These are phyloP conservation scores for Cryptotis parvus DNA, from an alignment of 2,113 vertebrate genomes.

Conservation along the genomic window DNA sequence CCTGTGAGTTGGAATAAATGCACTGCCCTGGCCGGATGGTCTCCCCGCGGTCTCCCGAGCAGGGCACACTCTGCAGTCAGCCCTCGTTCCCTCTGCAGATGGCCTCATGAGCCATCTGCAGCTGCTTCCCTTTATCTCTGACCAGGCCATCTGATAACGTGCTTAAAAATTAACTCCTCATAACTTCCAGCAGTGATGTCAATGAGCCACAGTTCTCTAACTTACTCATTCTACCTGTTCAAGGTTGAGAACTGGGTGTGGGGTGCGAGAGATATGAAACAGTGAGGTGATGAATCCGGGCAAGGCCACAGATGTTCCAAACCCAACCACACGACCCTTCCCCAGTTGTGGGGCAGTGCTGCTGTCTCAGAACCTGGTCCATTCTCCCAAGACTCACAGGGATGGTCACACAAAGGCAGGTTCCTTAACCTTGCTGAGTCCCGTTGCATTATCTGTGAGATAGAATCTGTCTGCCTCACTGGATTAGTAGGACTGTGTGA, in stretches of 20 bases:
- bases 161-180: slow-evolving; percentile 71
- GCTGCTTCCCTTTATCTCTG: slow-evolving; percentile 46
- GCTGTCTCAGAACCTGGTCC: neutral
- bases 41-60: neutral
- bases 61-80: neutral
- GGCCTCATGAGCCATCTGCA: slow-evolving; percentile 60
- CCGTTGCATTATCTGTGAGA: neutral
- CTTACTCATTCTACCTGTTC: neutral
- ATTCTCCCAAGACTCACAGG: neutral
- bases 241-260: slow-evolving; percentile 31
- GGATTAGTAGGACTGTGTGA: neutral
- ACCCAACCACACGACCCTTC: neutral
- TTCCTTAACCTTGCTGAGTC: neutral
- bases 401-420: neutral
- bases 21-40: neutral
- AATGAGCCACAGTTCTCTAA: slow-evolving; percentile 16
- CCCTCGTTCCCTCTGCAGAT: neutral
- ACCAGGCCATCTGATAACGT: slow-evolving; percentile 39
- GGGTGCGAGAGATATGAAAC: neutral
- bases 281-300: neutral
- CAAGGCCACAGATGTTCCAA: neutral
- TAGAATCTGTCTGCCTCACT: neutral
- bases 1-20: slow-evolving; percentile 91
- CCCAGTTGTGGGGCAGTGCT: neutral
- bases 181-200: slow-evolving; percentile 10